Evolutionary conservation across 1,140 invertebrate genomes (phyloP).

Genomic region (Elymnias hypermnestra): DNA sequence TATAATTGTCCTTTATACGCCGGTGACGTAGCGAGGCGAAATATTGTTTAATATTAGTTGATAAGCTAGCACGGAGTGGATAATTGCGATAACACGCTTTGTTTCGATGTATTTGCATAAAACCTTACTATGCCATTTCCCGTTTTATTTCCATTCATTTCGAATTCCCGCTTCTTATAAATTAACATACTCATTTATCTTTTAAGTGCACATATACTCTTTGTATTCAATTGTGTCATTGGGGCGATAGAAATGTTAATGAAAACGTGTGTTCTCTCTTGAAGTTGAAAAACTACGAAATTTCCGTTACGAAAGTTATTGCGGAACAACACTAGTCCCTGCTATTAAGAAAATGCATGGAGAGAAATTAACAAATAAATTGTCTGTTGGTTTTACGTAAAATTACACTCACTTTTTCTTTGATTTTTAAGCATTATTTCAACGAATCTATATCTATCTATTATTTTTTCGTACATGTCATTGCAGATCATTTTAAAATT

Average conservation of each 20-base stretch:
- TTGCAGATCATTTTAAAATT: no score
- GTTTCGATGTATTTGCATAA: constrained; percentile 20
- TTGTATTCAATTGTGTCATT: not conserved
- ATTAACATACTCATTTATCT: not conserved
- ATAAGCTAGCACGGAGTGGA: constrained; percentile 32
- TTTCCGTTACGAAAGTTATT: not conserved
- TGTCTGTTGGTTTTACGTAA: no score
- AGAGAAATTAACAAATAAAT: no score
- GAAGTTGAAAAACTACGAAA: not conserved
- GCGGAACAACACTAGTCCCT: no score
- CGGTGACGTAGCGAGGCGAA: constrained; percentile 16
- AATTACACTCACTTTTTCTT: no score
- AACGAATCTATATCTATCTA: no score
- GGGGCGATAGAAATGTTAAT: no score
- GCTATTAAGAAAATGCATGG: no score
- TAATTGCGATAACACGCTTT: constrained; percentile 32
- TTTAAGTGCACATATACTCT: no score
- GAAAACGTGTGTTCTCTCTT: no score
- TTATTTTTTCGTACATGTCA: no score
- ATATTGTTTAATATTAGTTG: constrained; percentile 32
- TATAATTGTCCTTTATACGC: constrained; percentile 10
- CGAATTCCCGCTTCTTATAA: not conserved
- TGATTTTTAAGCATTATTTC: no score
- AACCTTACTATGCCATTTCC: constrained; percentile 7
- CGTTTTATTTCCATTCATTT: constrained; percentile 8